These are phyloP conservation scores for Adineta ricciae DNA, from an alignment of 2,888 invertebrate genomes.

Conservation along the genomic window DNA sequence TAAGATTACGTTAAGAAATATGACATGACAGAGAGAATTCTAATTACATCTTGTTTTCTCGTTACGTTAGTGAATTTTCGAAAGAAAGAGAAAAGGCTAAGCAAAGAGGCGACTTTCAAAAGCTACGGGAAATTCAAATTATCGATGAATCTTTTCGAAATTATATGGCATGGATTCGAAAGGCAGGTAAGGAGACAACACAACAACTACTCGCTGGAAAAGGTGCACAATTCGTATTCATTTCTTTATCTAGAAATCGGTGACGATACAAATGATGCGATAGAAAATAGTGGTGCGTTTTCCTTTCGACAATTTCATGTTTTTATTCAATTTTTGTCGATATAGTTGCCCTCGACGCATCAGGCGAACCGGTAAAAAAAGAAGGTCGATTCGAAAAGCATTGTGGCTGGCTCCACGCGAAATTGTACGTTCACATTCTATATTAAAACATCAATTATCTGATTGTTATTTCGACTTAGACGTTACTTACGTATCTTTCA, in stretches of 20 bases:
- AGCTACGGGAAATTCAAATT: slow-evolving; percentile 91
- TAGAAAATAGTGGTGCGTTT: neutral
- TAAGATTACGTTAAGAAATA: slow-evolving; percentile 65
- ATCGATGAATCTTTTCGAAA: slow-evolving; percentile 92
- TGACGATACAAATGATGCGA: neutral
- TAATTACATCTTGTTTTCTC: slow-evolving; percentile 34
- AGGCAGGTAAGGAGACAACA: slow-evolving; percentile 57
- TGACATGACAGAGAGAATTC: no score
- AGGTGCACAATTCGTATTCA: no score
- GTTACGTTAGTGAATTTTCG: slow-evolving; percentile 67
- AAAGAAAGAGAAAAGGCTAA: slow-evolving; percentile 99
- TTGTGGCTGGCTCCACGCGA: neutral
- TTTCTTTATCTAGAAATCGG: neutral
- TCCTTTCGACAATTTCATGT: no score
- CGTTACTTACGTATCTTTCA: slow-evolving; percentile 45
- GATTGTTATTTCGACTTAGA: slow-evolving; percentile 36
- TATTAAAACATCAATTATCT: neutral
- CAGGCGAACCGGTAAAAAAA: slow-evolving; percentile 57
- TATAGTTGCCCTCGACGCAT: slow-evolving; percentile 47
- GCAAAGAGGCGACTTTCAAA: slow-evolving; percentile 94
- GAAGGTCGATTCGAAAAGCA: slow-evolving; percentile 10
- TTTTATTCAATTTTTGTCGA: no score
- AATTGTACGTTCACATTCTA: neutral
- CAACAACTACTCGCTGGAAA: no score
- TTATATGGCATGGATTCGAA: slow-evolving; percentile 98